phyloP scores from a whole-genome alignment of 1,140 invertebrate species.

The Myzus persicae region DNA sequence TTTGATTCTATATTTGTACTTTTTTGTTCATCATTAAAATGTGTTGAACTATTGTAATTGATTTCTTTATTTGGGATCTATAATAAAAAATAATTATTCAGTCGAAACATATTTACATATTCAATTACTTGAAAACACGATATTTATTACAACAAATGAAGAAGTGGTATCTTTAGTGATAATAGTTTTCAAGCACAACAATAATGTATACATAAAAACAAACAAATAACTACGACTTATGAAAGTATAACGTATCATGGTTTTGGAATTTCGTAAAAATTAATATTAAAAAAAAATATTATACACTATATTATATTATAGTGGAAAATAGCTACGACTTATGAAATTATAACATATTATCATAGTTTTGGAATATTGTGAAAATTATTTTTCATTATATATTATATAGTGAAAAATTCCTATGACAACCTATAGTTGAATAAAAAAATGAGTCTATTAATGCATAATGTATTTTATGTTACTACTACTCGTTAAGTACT shows the following conservation, averaged over 20 bases:
- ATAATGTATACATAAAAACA: background rate
- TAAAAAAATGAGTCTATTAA: background rate
- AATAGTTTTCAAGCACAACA: background rate
- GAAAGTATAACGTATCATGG: background rate
- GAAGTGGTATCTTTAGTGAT: background rate
- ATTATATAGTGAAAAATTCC: background rate
- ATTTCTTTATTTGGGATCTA: background rate
- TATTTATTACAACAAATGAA: background rate
- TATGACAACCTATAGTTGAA: constrained; percentile 11
- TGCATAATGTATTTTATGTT: background rate
- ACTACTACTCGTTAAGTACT: background rate
- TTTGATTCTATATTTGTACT: background rate
- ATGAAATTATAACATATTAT: no score
- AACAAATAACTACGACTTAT: background rate
- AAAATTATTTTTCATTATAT: no score
- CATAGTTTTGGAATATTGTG: no score
- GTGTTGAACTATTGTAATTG: background rate
- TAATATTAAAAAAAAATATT: background rate
- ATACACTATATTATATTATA: background rate
- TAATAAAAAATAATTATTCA: background rate
- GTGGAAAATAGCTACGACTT: no score
- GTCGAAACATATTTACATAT: background rate
- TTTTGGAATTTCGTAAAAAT: background rate
- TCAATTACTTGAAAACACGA: background rate
- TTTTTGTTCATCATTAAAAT: background rate